Base-by-base conservation (phyloP, 2,797 vertebrate species). In the Parauchenoglanis punctatus region DNA sequence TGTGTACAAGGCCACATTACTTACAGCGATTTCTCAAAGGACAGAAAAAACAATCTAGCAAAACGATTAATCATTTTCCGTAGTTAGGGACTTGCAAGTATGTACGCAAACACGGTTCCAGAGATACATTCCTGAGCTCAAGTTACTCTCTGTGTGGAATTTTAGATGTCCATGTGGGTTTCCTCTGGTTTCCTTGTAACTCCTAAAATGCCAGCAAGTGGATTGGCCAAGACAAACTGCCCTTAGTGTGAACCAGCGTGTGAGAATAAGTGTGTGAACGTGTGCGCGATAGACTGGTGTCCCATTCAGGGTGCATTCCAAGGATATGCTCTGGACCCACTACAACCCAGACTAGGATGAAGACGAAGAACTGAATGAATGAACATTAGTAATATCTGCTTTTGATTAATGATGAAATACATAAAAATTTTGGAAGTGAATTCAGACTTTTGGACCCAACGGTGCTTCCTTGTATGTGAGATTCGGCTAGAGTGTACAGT, bases 41-140 rank as follows among this genome's bases (percentile, higher is more conserved):
- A 59, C 4, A 59, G 10, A 6, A 13, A 35, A 61, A 25, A 25
- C 11, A 23, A 78, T 58, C 54, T 78, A 35, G 31, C 31, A 25
- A 61, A 81, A 61, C 7, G 10, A 81, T 10, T 61, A 7, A 81
- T 44, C 5, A 40, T 59, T 61, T 81, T 35, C 20, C 61, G 78
- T 59, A 6, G 31, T 80, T 80, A 40, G 13, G 17, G 4, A 59
- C 5, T 35, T 56, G 8, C 23, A 81, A 40, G 4, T 44, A 61
- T n/a, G 20, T 25, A 4, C 15, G 58, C 59, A 8, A 10, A n/a
- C 58, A 46, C 31, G 40, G 11, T 23, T 61, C 20, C 35, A 13
- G 56, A 61, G 56, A 18, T 81, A 59, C 31, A 44, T 81, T 81
- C 40, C 80, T 46, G 80, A 65, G 80, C 23, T 81, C 13, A 65